Conservation (phyloP, 2,113 vertebrate genomes). For the Notiomystis cincta region DNA sequence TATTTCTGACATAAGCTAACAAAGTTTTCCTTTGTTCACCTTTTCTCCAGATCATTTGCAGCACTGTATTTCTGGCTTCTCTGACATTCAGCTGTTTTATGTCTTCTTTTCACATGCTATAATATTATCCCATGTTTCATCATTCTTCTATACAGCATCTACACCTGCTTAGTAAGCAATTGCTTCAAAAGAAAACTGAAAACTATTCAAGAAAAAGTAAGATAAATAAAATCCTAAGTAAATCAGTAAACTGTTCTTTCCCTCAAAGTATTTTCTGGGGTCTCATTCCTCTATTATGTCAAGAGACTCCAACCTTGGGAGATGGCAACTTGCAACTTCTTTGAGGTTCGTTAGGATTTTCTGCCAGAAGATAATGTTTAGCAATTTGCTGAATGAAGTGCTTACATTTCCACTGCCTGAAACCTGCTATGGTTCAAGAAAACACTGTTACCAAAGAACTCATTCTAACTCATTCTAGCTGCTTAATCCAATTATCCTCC, state of each 20-base stretch:
- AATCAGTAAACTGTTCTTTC: neutral
- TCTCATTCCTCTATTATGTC: neutral
- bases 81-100: neutral
- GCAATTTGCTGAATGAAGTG: neutral
- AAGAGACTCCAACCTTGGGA: neutral
- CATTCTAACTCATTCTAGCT: neutral
- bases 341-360: neutral
- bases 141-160: neutral
- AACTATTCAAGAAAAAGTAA: neutral
- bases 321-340: neutral
- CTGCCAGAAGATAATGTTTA: neutral
- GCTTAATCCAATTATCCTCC: neutral
- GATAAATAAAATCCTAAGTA: neutral
- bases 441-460: neutral
- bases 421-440: neutral
- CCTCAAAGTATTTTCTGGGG: neutral
- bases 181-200: neutral
- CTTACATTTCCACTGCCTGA: neutral
- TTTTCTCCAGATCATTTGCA: neutral
- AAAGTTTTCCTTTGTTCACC: neutral
- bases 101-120: neutral
- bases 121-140: neutral
- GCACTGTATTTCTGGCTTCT: neutral
- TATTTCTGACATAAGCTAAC: neutral
- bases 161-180: neutral